Evolutionary conservation across 2,888 invertebrate genomes (phyloP).

Genomic region (Chironomus tentans): DNA sequence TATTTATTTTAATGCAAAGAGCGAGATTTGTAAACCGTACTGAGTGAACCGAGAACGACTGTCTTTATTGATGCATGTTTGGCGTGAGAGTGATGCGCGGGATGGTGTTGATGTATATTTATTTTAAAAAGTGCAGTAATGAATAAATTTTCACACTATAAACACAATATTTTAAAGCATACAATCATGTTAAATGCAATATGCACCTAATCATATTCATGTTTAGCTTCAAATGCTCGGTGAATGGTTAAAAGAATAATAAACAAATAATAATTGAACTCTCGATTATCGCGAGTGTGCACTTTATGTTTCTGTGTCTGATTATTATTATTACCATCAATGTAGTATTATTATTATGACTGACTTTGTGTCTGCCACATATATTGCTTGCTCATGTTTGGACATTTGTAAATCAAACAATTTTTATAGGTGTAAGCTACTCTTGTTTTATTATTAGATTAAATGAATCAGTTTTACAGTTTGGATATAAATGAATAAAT

Average conservation of each 20-base stretch:
- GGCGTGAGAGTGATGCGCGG: conserved; percentile 11
- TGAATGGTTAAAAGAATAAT: background rate
- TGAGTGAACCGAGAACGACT: background rate
- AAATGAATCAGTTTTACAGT: too few relatives aligned
- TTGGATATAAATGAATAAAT: too few relatives aligned
- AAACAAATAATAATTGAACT: background rate
- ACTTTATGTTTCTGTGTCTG: background rate
- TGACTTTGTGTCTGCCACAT: background rate
- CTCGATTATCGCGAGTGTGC: background rate
- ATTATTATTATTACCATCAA: too few relatives aligned
- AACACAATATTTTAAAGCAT: background rate
- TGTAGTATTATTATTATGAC: background rate
- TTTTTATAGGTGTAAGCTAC: too few relatives aligned
- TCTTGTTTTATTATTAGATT: too few relatives aligned
- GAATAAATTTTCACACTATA: background rate
- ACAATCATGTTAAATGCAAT: background rate
- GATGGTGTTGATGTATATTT: conserved; percentile 12
- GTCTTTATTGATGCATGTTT: conserved; percentile 14
- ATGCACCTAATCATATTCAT: background rate
- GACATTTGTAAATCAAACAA: too few relatives aligned
- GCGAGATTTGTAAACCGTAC: background rate
- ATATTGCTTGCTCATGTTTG: too few relatives aligned
- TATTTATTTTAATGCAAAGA: background rate
- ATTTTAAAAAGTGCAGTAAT: background rate
- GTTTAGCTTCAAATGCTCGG: background rate